Conservation (phyloP, 2,797 vertebrate genomes). For the Lepus townsendii region DNA sequence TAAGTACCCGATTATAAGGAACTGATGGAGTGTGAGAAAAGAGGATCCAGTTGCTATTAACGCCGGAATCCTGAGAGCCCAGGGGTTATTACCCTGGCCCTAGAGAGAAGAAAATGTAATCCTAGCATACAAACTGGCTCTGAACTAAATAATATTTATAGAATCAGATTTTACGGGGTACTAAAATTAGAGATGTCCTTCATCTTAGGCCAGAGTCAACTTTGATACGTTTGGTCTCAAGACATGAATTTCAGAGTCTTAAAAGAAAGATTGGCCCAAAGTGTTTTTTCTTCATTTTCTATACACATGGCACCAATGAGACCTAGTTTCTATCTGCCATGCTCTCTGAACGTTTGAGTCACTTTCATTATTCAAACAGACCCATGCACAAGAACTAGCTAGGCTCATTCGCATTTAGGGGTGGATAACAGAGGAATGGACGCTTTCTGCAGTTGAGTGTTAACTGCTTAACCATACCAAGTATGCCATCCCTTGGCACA, state of each 20-base stretch:
- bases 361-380: conserved; percentile 53
- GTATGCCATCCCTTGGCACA: background rate
- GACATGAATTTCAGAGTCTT: conserved; percentile 45
- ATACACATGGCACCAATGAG: background rate
- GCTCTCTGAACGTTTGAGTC: background rate
- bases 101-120: conserved; percentile 61
- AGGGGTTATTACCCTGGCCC: conserved; percentile 17
- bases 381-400: background rate
- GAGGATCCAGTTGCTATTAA: conserved; percentile 3
- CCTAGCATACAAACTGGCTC: conserved; percentile 62
- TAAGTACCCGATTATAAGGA: background rate
- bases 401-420: background rate
- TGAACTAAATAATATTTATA: conserved; percentile 68
- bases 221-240: conserved; percentile 56
- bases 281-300: conserved; percentile 17
- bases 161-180: conserved; percentile 55
- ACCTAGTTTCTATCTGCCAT: background rate
- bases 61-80: conserved; percentile 21
- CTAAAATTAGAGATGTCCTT: conserved; percentile 76
- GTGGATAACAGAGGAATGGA: background rate
- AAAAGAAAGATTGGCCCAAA: conserved; percentile 19
- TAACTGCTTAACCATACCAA: conserved; percentile 25
- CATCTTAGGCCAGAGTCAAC: conserved; percentile 66
- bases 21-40: conserved; percentile 31
- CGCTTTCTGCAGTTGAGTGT: background rate